Conservation (phyloP, 2,113 vertebrate species). For the Siniperca knerii region DNA sequence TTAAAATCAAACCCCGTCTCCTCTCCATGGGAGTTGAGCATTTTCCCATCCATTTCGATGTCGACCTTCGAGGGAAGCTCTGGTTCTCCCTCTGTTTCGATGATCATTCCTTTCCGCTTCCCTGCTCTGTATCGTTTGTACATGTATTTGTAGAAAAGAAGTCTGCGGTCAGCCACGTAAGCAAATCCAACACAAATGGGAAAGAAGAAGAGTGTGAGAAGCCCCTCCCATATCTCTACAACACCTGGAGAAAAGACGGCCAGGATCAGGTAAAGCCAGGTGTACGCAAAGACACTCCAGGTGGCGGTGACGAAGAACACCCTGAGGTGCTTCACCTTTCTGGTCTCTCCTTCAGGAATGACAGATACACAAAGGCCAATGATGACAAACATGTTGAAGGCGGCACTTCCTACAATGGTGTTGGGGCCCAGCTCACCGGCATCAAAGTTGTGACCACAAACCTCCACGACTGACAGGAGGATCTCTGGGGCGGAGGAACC, state of each 20-base stretch:
- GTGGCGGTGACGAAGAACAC: slow-evolving; percentile 97
- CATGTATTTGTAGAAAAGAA: slow-evolving; percentile 97
- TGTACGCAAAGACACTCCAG: slow-evolving; percentile 98
- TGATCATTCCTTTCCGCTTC: slow-evolving; percentile 93
- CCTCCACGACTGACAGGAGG: slow-evolving; percentile 95
- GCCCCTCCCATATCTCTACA: slow-evolving; percentile 97
- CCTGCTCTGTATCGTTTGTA: slow-evolving; percentile 94
- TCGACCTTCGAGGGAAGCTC: slow-evolving; percentile 89
- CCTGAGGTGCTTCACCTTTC: slow-evolving; percentile 94
- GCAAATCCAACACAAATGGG: slow-evolving; percentile 95
- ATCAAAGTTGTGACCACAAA: slow-evolving; percentile 93
- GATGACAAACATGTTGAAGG: slow-evolving; percentile 99
- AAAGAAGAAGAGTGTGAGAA: slow-evolving; percentile 97
- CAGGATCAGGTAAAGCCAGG: slow-evolving; percentile 97
- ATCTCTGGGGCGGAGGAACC: slow-evolving; percentile 97
- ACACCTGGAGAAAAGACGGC: slow-evolving; percentile 93
- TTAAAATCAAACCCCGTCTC: slow-evolving; percentile 85
- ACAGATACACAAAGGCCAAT: slow-evolving; percentile 96
- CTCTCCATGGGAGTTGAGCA: slow-evolving; percentile 88
- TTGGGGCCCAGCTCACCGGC: slow-evolving; percentile 95
- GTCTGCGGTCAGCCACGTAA: slow-evolving; percentile 94
- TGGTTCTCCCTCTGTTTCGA: slow-evolving; percentile 94
- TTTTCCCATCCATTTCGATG: slow-evolving; percentile 93
- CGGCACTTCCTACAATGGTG: slow-evolving; percentile 98
- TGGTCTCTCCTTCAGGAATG: slow-evolving; percentile 93